Evolutionary conservation across 2,113 vertebrate genomes (phyloP).

Genomic region (Onychostruthus taczanowskii): DNA sequence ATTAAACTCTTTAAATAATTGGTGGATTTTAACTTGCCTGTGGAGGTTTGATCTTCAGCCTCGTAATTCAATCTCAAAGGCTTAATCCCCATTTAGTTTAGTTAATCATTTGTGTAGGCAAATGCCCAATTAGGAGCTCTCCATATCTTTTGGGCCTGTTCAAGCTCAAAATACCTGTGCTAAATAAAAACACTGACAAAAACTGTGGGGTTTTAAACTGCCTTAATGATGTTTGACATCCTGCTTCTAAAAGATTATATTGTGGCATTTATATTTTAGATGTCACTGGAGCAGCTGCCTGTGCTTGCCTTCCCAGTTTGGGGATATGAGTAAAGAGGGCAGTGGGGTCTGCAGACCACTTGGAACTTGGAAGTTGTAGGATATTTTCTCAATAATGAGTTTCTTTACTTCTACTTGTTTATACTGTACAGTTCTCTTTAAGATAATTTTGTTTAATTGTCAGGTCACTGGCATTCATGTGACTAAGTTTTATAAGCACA

Average conservation of each 20-base stretch:
- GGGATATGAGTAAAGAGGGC: neutral
- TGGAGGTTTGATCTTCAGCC: conserved; percentile 21
- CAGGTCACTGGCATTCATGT: neutral
- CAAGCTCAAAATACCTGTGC: neutral
- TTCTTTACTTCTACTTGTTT: neutral
- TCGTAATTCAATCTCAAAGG: conserved; percentile 37
- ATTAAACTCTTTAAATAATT: conserved; percentile 62
- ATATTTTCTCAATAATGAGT: neutral
- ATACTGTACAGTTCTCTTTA: neutral
- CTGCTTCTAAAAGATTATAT: neutral
- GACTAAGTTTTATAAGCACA: neutral
- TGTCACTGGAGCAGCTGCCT: neutral
- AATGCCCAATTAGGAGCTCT: conserved; percentile 18
- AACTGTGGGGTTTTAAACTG: neutral
- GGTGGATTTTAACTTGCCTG: conserved; percentile 47
- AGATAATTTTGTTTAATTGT: neutral
- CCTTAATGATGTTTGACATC: neutral
- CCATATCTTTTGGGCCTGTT: neutral
- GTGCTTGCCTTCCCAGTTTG: neutral
- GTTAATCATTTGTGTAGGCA: conserved; percentile 27
- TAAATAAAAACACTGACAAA: conserved; percentile 1
- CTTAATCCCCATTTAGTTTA: conserved; percentile 39
- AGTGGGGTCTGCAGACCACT: neutral
- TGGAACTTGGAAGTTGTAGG: neutral
- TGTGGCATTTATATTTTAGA: neutral